Conservation (phyloP, 1,140 invertebrate species). For the Drosophila navojoa region DNA sequence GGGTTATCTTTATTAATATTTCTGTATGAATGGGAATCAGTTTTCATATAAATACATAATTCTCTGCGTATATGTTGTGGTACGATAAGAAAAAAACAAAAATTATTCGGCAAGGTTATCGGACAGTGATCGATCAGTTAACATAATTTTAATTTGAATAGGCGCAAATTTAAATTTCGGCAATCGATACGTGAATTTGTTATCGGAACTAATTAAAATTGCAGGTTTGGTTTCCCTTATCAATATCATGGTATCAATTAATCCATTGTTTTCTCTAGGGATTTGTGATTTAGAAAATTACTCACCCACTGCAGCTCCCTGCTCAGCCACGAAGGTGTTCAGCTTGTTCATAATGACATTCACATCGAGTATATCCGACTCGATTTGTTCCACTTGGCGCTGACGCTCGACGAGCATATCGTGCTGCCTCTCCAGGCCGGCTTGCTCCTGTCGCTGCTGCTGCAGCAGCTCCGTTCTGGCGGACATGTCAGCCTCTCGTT, state of each 20-base stretch:
- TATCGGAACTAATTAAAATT: constrained; percentile 13
- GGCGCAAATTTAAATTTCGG: background rate
- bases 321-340: constrained; percentile 91
- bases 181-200: background rate
- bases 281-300: constrained; percentile 6
- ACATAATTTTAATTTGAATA: no score
- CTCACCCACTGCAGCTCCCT: constrained; percentile 93
- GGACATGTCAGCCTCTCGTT: constrained; percentile 80
- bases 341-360: constrained; percentile 96
- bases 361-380: constrained; percentile 94
- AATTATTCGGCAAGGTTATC: no score
- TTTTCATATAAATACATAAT: background rate
- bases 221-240: background rate
- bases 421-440: constrained; percentile 91
- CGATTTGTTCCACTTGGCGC: constrained; percentile 89
- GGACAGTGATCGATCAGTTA: no score
- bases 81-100: no score
- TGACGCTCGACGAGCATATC: constrained; percentile 91
- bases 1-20: background rate
- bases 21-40: no score
- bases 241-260: background rate
- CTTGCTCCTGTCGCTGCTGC: constrained; percentile 85
- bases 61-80: background rate
- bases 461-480: constrained; percentile 85
- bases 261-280: background rate